A percentile compares a stretch with the other conserved stretches of the same genome.
phyloP scores from a whole-genome alignment of 2,797 vertebrate species.

The Rhinogobio ventralis region DNA sequence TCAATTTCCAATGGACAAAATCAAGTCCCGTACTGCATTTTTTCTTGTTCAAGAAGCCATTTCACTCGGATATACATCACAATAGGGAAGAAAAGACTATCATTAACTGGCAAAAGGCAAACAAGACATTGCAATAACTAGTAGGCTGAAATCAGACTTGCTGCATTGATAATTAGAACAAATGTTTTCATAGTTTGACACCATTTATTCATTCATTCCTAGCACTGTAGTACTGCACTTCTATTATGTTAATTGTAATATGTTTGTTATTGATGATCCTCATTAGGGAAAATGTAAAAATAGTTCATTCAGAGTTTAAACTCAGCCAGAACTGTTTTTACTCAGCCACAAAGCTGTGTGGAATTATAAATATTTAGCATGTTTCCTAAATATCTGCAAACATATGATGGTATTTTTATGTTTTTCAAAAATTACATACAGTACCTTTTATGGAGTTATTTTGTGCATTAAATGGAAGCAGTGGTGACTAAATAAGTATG shows the following conservation, averaged over 20 bases:
- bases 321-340: not conserved
- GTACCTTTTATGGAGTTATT: not conserved
- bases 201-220: not conserved
- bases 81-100: not conserved
- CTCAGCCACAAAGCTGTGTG: not conserved
- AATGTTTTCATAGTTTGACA: not conserved
- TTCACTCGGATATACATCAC: not conserved
- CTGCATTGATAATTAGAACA: not conserved
- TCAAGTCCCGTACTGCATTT: not conserved
- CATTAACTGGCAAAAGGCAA: not conserved
- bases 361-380: not conserved
- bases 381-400: too few species aligned
- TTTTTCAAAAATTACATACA: too few species aligned
- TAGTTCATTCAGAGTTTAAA: not conserved
- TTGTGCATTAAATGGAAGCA: not conserved
- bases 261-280: not conserved
- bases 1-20: not conserved
- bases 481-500: too few species aligned
- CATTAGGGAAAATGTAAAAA: not conserved
- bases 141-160: not conserved
- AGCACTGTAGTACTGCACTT: not conserved
- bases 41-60: not conserved
- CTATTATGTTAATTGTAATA: not conserved
- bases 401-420: too few species aligned
- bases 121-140: not conserved